Evolutionary conservation across 2,797 vertebrate genomes (phyloP), one percentile per base, ranked within the genome.

Genomic region (Molossus molossus): DNA sequence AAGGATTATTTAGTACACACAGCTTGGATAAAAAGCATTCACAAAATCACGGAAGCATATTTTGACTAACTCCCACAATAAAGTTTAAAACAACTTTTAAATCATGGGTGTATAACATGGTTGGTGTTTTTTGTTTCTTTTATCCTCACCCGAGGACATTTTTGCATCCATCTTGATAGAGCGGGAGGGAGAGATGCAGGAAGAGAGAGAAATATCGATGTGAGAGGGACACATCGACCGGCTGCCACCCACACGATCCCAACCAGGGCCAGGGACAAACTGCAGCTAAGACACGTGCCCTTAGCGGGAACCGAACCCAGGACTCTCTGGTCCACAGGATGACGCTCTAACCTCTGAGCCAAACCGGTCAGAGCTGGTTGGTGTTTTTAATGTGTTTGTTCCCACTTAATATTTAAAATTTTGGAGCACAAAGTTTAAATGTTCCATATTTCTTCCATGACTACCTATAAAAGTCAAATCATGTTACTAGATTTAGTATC

Each of bases 1-100:
- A 60, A 85, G 64, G 33, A 76, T 82, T 58, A 79, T 11, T 55
- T 37, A 67, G 29, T 15, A 80, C 23, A 90, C 18, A 15, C 8
- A 7, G n/a, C 25, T n/a, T 62, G n/a, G 29, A 15, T 87, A 25
- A 95, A 96, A 90, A 91, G 58, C 50, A 87, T 37, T 60, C 85
- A 90, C 18, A 73, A 91, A 76, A 87, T 37, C 33, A 53, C 72
- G 82, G 33, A 58, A 62, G 90, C 93, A 93, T 14, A 91, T 58
- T 83, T 77, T 69, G 82, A 60, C 67, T 64, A 87, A 93, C 23
- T 90, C 50, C 20, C 57, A 88, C 23, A 86, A 80, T 75, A 76
- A 89, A 94, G 21, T 62, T 77, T 14, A 77, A 58, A 83, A 87
- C 9, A 64, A 62, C 33, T 92, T 82, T 72, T 53, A 91, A 76